Conservation (phyloP, 2,888 invertebrate species). For the Conistra vaccinii region DNA sequence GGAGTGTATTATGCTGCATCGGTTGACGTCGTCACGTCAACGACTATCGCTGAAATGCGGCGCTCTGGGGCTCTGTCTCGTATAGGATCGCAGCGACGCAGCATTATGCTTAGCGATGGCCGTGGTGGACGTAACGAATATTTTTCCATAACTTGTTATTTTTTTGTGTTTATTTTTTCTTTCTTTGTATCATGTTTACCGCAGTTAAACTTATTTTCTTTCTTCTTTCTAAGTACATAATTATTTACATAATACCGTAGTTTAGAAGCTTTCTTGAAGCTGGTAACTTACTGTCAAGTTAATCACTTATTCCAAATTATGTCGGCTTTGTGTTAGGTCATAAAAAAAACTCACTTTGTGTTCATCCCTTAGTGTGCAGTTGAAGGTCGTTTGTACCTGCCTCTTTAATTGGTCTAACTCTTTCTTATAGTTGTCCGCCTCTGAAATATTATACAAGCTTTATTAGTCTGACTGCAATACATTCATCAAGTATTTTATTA, state of each 20-base stretch:
- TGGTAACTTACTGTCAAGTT: background rate
- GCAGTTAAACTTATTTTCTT: too few relatives aligned
- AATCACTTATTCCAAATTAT: background rate
- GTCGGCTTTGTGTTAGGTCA: background rate
- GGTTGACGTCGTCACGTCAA: too few relatives aligned
- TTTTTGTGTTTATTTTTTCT: too few relatives aligned
- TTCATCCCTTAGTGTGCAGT: constrained; percentile 92
- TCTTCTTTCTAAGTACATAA: too few relatives aligned
- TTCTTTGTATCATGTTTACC: too few relatives aligned
- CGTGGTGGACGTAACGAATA: too few relatives aligned
- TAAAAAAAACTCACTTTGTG: constrained; percentile 88
- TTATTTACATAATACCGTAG: background rate
- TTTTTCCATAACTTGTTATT: too few relatives aligned
- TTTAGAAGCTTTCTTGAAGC: background rate
- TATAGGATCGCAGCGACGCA: too few relatives aligned
- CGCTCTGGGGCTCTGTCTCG: too few relatives aligned
- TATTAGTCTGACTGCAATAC: background rate
- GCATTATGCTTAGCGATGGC: too few relatives aligned
- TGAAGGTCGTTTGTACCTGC: constrained; percentile 88
- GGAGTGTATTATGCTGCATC: too few relatives aligned
- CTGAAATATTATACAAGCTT: constrained; percentile 65
- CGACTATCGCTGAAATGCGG: too few relatives aligned
- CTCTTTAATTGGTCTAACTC: constrained; percentile 84
- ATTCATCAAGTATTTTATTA: background rate
- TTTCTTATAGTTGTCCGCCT: constrained; percentile 69